A percentile compares a stretch with the other conserved stretches of the same genome.
phyloP scores from a whole-genome alignment of 2,797 vertebrate genomes.

The Characodon lateralis region DNA sequence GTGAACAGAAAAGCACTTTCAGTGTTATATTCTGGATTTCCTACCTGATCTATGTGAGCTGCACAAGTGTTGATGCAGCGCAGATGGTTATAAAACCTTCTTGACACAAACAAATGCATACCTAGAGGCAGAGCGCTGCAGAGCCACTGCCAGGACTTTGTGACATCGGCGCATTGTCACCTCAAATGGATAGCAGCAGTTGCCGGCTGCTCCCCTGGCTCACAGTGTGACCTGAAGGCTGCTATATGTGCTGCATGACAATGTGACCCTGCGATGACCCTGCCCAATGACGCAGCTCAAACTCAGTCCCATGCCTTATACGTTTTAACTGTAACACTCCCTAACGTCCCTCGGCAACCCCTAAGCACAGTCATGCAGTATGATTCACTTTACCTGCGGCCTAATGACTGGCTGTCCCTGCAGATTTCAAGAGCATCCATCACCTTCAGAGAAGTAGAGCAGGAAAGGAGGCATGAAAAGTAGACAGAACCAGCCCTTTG shows the following conservation, averaged over 20 bases:
- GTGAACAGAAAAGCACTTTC: constrained; percentile 19
- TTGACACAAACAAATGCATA: constrained; percentile 13
- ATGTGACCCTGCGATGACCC: constrained; percentile 60
- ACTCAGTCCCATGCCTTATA: constrained; percentile 23
- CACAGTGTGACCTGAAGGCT: constrained; percentile 57
- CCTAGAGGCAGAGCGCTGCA: constrained; percentile 30
- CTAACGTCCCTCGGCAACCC: background rate
- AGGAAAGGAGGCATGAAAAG: constrained; percentile 51
- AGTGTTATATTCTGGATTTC: constrained; percentile 15
- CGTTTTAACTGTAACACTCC: constrained; percentile 18
- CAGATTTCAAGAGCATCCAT: constrained; percentile 61
- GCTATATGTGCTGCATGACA: constrained; percentile 69
- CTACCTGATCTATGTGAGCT: constrained; percentile 21
- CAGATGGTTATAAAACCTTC: constrained; percentile 33
- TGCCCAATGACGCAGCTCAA: constrained; percentile 44
- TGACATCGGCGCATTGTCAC: constrained; percentile 66
- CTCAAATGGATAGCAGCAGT: constrained; percentile 72
- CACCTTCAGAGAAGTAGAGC: constrained; percentile 58
- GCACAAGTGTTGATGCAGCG: constrained; percentile 9
- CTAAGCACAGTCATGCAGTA: constrained; percentile 14
- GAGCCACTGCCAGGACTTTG: constrained; percentile 40
- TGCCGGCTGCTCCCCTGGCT: constrained; percentile 49
- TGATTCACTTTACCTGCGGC: constrained; percentile 55
- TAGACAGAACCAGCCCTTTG: constrained; percentile 36
- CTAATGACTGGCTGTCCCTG: constrained; percentile 66